Base-by-base conservation (phyloP, 1,140 invertebrate genomes). In the Bombus consobrinus region DNA sequence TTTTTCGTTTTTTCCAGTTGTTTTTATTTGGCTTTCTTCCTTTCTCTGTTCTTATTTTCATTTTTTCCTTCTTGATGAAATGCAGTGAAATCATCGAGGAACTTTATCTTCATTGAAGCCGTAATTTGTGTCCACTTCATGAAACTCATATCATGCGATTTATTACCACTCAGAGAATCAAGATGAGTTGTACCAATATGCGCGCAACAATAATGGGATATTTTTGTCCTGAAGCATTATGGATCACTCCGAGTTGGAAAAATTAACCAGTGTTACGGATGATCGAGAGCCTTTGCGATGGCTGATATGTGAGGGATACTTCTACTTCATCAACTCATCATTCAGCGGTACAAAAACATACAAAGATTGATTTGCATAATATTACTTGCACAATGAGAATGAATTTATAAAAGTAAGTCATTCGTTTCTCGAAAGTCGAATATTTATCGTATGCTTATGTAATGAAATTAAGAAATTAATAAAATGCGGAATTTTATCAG, bases 61-160 rank as follows among this genome's bases (percentile, higher is more conserved):
- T 28, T 37, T 25, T 25, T 6, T 18, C 3, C 12, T 28, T 34
- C 4, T 66, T 9, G 15, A 9, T 22, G 4, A 22, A n/a, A 43
- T 3, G 47, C 25, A 37, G 0, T 6, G 39, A 1, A 13, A n/a
- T 8, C 12, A 41, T 34, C n/a, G 83, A 25, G 32, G 28, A 62
- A 64, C 41, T 32, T 13, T 34, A 2, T 68, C 32, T 64, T 80
- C 76, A 64, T 73, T 73, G n/a, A 39, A 85, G 28, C 57, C 57
- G 47, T 72, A 72, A 85, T 72, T 80, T 57, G 68, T 62, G 15
- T 6, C 25, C 32, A 34, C 41, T 80, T 85, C 80, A 72, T 73
- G 68, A 80, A 85, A 85, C 76, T 85, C 76, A 22, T 64, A 80
- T 62, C 64, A 64, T 39, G 75, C 32, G 64, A 79, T 72, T 72